Percentiles rank a stretch among this genome's conserved stretches.
Evolutionary conservation across 2,888 invertebrate species (phyloP).

Genomic region (Temnothorax ravouxi): DNA sequence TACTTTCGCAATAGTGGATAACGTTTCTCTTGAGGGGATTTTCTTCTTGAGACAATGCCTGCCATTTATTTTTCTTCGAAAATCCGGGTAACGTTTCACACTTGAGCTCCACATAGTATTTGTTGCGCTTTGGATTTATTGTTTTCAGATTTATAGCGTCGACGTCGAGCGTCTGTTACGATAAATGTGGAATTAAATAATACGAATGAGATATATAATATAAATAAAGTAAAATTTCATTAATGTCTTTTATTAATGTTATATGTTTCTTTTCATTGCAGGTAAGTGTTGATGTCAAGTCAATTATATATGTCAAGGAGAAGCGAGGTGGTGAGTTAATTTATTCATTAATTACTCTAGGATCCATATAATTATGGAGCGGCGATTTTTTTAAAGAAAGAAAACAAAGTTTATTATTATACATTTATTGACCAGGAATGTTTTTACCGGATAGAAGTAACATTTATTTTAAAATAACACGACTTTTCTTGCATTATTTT

Average conservation of each 20-base stretch:
- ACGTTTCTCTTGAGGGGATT: constrained; percentile 43
- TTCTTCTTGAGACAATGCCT: constrained; percentile 48
- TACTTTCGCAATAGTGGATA: constrained; percentile 50
- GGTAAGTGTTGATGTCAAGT: constrained; percentile 27
- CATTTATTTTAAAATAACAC: constrained; percentile 8
- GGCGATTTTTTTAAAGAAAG: not conserved
- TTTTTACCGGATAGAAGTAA: not conserved
- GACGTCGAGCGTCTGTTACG: not conserved
- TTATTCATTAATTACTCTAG: not conserved
- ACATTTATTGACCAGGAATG: not conserved
- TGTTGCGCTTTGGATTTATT: constrained; percentile 28
- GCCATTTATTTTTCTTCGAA: constrained; percentile 56
- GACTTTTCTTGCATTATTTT: not conserved
- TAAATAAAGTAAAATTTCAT: not conserved
- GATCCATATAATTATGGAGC: not conserved
- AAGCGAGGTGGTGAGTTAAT: constrained; percentile 23
- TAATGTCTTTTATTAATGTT: not conserved
- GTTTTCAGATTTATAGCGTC: constrained; percentile 36
- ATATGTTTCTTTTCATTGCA: constrained; percentile 11
- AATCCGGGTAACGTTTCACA: constrained; percentile 43
- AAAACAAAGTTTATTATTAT: not conserved
- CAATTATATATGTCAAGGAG: not conserved
- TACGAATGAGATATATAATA: not conserved
- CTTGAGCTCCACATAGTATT: constrained; percentile 30
- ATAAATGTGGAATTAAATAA: constrained; percentile 11